Evolutionary conservation across 2,113 vertebrate species (phyloP).

Genomic region (Puffinus mauretanicus): DNA sequence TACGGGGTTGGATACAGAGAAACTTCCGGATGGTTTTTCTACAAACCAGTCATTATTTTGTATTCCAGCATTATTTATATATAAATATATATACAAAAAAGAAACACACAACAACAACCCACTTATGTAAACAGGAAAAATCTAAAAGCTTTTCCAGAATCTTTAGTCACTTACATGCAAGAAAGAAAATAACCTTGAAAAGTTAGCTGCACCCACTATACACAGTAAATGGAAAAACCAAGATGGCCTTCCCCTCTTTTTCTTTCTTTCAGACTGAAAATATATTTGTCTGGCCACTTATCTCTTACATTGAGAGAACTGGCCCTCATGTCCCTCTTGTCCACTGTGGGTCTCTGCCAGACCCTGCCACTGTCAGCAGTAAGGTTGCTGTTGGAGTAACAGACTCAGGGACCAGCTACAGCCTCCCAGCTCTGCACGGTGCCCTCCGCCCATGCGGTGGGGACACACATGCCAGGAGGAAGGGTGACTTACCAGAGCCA

Average conservation of each 20-base stretch:
- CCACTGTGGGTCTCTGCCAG: not conserved
- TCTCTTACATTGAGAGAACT: not conserved
- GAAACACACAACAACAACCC: not conserved
- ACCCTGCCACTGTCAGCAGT: not conserved
- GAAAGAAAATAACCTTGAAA: not conserved
- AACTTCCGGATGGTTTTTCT: not conserved
- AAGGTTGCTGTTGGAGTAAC: not conserved
- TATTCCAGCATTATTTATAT: constrained; percentile 7
- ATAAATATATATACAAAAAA: not conserved
- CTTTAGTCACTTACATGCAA: not conserved
- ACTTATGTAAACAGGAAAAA: constrained; percentile 7
- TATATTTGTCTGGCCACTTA: not conserved
- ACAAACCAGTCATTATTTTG: constrained; percentile 28
- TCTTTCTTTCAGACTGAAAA: not conserved
- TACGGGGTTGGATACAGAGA: not conserved
- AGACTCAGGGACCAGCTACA: not conserved
- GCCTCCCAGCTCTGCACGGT: accelerated
- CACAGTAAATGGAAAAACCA: not conserved
- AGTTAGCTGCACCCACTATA: not conserved
- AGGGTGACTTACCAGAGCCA: not conserved
- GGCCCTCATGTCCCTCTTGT: not conserved
- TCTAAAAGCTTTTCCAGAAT: constrained; percentile 46
- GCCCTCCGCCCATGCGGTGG: not conserved
- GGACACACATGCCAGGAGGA: not conserved
- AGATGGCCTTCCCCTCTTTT: not conserved